A percentile compares a stretch with the other conserved stretches of the same genome.
Conservation (phyloP, 2,113 vertebrate genomes). For the Porphyrio hochstetteri region DNA sequence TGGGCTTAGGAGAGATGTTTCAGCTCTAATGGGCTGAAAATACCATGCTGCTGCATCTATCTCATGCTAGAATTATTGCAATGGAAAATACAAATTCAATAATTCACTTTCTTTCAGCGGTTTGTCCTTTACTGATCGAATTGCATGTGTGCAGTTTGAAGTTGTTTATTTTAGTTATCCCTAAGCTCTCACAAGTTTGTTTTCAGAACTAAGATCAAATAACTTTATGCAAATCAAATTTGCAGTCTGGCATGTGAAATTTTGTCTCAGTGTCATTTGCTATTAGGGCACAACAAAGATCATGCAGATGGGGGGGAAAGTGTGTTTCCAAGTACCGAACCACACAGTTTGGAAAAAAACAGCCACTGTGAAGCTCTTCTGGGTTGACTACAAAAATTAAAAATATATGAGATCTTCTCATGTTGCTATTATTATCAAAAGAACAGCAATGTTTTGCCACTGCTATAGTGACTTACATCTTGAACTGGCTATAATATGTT, state of each 20-base stretch:
- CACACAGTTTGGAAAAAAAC: background rate
- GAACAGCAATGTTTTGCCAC: background rate
- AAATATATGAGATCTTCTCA: background rate
- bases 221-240: background rate
- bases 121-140: background rate
- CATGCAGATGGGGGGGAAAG: background rate
- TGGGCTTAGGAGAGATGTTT: background rate
- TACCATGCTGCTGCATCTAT: background rate
- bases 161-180: background rate
- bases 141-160: background rate
- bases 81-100: background rate
- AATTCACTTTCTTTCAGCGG: background rate
- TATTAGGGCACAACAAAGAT: background rate
- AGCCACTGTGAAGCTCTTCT: background rate
- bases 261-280: background rate
- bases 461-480: background rate
- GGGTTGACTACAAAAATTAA: background rate
- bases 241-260: background rate
- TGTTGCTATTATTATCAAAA: background rate
- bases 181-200: background rate
- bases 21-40: background rate
- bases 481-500: background rate
- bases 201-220: constrained; percentile 15
- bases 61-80: background rate
- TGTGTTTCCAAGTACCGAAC: background rate